These are phyloP conservation scores for Chiroxiphia lanceolata DNA, from an alignment of 2,797 vertebrate species.

Conservation along the genomic window DNA sequence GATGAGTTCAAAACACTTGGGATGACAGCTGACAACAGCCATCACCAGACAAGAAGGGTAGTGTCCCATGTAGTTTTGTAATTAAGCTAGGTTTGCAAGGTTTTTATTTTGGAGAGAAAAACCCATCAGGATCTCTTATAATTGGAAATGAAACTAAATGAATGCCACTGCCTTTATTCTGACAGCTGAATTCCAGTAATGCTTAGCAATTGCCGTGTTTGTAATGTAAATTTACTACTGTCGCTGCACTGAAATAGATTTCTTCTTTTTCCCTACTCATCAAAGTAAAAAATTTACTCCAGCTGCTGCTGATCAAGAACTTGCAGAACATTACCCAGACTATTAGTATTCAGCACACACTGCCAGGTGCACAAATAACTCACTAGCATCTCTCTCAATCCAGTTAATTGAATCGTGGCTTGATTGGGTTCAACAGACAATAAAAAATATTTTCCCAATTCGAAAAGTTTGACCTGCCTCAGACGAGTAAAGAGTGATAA, in stretches of 20 bases:
- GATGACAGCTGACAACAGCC: background rate
- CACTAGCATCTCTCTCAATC: background rate
- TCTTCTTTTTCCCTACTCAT: conserved; percentile 23
- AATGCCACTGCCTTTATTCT: conserved; percentile 24
- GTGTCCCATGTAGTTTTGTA: background rate
- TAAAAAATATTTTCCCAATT: background rate
- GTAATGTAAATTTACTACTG: conserved; percentile 52
- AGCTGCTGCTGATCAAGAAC: conserved; percentile 52
- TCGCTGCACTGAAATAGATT: conserved; percentile 15
- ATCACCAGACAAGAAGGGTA: background rate
- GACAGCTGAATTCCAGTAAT: conserved; percentile 38
- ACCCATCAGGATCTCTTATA: background rate
- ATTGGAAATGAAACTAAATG: conserved; percentile 30
- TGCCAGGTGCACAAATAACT: conserved; percentile 36
- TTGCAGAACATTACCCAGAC: conserved; percentile 2
- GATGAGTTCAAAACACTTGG: background rate
- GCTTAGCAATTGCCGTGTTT: background rate
- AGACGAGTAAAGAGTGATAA: background rate
- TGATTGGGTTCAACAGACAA: conserved; percentile 16
- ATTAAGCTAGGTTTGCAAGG: background rate
- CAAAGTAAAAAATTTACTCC: conserved; percentile 49
- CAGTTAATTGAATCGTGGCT: conserved; percentile 27
- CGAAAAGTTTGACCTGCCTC: background rate
- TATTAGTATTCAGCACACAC: background rate
- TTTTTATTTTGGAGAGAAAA: conserved; percentile 2